Percentiles rank a stretch among this genome's conserved stretches.
These are phyloP conservation scores for Aegithalos caudatus DNA, from an alignment of 2,113 vertebrate genomes.

Conservation along the genomic window DNA sequence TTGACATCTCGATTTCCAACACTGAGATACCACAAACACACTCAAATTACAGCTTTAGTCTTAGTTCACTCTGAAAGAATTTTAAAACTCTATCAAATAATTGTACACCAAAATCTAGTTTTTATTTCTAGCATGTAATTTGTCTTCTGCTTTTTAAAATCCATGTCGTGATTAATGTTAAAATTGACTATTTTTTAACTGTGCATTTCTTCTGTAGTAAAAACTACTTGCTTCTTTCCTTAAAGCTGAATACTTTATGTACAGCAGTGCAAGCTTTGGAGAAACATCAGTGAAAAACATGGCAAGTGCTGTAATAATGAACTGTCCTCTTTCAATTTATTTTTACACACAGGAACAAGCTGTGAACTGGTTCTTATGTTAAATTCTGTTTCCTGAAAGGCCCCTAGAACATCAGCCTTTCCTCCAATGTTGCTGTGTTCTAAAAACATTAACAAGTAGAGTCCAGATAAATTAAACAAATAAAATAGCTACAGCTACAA, in stretches of 20 bases:
- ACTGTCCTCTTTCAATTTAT: conserved; percentile 46
- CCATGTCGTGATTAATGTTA: neutral
- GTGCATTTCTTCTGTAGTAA: neutral
- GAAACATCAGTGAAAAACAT: conserved; percentile 53
- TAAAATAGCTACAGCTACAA: neutral
- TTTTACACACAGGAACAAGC: conserved; percentile 20
- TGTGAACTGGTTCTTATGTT: neutral
- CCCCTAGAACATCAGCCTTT: neutral
- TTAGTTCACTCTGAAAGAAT: neutral
- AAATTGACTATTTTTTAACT: neutral
- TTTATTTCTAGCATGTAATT: neutral
- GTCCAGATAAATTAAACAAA: neutral
- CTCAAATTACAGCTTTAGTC: neutral
- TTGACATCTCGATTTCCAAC: conserved; percentile 28
- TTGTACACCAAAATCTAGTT: neutral
- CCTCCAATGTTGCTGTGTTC: neutral
- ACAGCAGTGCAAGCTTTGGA: conserved; percentile 21
- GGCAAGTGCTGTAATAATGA: conserved; percentile 32
- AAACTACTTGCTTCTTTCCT: neutral
- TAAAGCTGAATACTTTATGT: conserved; percentile 23
- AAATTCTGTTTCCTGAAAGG: conserved; percentile 14
- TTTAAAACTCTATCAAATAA: neutral
- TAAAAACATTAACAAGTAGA: neutral
- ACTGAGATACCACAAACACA: neutral
- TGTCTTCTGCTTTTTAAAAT: neutral